These are phyloP conservation scores for Lepus timidus DNA, from an alignment of 2,113 vertebrate genomes.

Conservation along the genomic window DNA sequence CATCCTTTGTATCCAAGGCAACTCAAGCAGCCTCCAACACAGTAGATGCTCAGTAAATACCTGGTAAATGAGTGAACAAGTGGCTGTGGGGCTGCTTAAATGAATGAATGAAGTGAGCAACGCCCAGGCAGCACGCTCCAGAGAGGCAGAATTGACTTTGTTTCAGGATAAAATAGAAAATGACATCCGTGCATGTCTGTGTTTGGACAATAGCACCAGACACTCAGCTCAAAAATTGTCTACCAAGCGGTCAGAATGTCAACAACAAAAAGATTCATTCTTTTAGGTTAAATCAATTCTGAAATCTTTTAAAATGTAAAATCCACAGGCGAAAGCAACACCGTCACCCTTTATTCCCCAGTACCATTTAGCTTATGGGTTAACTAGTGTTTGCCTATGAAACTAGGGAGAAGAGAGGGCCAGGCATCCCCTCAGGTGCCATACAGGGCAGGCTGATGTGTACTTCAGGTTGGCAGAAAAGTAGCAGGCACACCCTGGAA, in stretches of 20 bases:
- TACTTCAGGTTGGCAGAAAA: rapidly evolving
- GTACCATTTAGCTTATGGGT: not conserved
- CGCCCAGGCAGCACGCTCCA: not conserved
- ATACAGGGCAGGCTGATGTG: rapidly evolving
- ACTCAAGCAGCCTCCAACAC: not conserved
- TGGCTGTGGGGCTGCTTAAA: not conserved
- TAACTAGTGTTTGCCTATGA: not conserved
- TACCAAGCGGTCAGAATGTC: not conserved
- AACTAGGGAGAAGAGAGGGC: not conserved
- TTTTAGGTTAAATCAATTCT: not conserved
- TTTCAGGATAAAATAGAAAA: not conserved
- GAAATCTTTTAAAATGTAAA: conserved; percentile 34
- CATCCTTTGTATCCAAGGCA: not conserved
- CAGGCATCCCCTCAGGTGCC: rapidly evolving
- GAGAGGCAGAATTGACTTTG: not conserved
- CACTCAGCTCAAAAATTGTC: not conserved
- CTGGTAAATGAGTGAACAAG: not conserved
- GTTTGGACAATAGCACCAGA: not conserved
- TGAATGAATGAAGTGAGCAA: not conserved
- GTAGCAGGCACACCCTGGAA: rapidly evolving
- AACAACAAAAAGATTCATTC: not conserved
- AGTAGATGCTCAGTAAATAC: conserved; percentile 53
- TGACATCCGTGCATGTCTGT: not conserved
- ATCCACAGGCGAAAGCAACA: not conserved
- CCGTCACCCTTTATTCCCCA: not conserved